Conservation (phyloP, 2,888 invertebrate species). For the Cantharis lateralis region DNA sequence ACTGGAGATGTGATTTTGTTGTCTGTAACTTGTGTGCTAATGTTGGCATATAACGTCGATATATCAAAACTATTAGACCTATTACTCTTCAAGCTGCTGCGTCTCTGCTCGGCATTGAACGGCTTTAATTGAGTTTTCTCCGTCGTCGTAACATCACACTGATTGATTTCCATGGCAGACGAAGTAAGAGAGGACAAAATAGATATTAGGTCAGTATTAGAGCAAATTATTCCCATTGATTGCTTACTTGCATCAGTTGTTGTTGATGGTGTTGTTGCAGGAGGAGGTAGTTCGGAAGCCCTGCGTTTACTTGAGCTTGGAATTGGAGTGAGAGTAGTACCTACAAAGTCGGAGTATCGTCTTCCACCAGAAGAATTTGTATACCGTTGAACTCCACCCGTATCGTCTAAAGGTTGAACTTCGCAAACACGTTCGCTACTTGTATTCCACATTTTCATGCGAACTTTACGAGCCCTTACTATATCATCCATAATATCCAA, state of each 20-base stretch:
- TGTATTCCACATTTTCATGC: conserved; percentile 85
- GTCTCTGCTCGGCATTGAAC: conserved; percentile 56
- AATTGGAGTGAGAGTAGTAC: conserved; percentile 65
- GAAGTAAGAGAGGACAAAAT: conserved; percentile 80
- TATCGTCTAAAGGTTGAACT: conserved; percentile 78
- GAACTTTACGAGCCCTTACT: conserved; percentile 78
- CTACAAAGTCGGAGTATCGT: conserved; percentile 76
- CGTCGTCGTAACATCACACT: conserved; percentile 60
- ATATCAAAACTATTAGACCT: conserved; percentile 86
- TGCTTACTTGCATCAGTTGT: conserved; percentile 49
- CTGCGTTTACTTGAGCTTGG: conserved; percentile 64
- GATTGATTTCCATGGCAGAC: conserved; percentile 79
- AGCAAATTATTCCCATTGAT: conserved; percentile 71
- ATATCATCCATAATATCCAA: conserved; percentile 90
- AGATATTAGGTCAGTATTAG: conserved; percentile 79
- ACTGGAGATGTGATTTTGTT: conserved; percentile 43
- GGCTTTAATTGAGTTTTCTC: conserved; percentile 40
- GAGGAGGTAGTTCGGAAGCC: conserved; percentile 75
- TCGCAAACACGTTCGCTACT: conserved; percentile 79
- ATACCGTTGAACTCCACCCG: conserved; percentile 64
- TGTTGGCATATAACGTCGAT: conserved; percentile 67
- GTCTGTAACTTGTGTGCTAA: conserved; percentile 45
- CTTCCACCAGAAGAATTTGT: conserved; percentile 53
- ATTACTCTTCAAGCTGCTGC: conserved; percentile 67
- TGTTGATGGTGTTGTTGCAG: conserved; percentile 36